Evolutionary conservation across 1,140 invertebrate genomes (phyloP), one percentile per base, ranked within the genome.

Genomic region (Adoxophyes honmai): DNA sequence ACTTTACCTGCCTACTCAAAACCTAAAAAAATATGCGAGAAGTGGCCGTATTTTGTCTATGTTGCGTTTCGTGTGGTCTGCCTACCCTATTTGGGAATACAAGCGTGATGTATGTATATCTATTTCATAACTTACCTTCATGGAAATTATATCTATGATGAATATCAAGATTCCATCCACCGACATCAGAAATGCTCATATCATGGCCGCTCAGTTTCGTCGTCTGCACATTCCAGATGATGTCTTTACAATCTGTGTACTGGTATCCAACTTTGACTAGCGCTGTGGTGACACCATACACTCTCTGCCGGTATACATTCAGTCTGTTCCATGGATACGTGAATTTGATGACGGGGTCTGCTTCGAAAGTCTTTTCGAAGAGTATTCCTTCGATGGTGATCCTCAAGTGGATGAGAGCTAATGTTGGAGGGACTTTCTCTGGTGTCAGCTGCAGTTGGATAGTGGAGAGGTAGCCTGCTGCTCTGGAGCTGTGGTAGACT

Each of bases 141-240:
- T 98, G 97, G 92, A 98, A 98, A 79, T 99, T 99, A 84, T 99
- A 98, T 64, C 97, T 91, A 75, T 99, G 98, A 89, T 99, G 98
- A 66, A 99, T 97, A 77, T 99, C 97, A 53, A 99, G 85, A 86
- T 98, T 98, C 98, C 98, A 99, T 5, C 96, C 97, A 1, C 97
- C 97, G 14, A 99, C 94, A 80, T 98, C 96, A 0, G 97, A 98
- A 34, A 98, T 98, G 52, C 95, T 96, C 94, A 99, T 97, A 78
- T 99, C 97, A 75, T 98, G 96, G 1, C 98, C 98, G 70, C 96
- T 97, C 33, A 99, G 83, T 76, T 98, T 98, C 0, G 97, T 98
- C 2, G 96, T 98, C 78, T 98, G 96, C 1, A 96, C 95, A 78
- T 98, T 97, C 97, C 97, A 99, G 67, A 98, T 97, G 10, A 98